Evolutionary conservation across 2,797 vertebrate genomes (phyloP), one percentile per base, ranked within the genome.

Genomic region (Sebastes minor): DNA sequence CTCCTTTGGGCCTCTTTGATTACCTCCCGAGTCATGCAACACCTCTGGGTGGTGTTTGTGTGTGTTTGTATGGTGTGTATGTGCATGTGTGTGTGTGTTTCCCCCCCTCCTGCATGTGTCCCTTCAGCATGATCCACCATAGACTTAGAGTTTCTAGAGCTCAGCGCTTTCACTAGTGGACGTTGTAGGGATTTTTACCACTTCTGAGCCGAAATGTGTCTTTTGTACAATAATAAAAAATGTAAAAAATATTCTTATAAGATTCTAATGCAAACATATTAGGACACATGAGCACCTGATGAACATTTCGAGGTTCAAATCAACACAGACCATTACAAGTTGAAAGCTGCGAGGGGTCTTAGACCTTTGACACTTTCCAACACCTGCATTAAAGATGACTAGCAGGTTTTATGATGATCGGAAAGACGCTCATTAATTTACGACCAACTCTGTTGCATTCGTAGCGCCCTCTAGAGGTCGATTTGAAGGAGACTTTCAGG

Each of bases 1-100:
- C 82, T 89, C 92, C 90, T 90, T 84, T 93, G 91, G 88, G 88
- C 90, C 90, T 95, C 92, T 93, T 91, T 91, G 91, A 92, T 69
- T 87, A 86, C 88, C 87, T 79, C 74, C 73, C 78, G 32, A 70
- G 70, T 83, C 89, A 91, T 82, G 85, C 85, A 86, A 78, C 84
- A 83, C 89, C 86, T 88, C 88, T 90, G 91, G 82, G 84, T 91
- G 91, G 78, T 91, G 86, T 88, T 68, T 92, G 76, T 84, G 86
- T 90, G 81, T 88, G 74, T 91, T 52, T 46, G 69, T 90, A 20
- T 1, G 16, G 46, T 81, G 61, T 64, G 66, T 88, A 67, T 85
- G 73, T 60, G 63, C 49, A 52, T 52, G 49, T n/a, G 46, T 89
- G 63, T 84, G 25, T 69, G 33, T 69, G 55, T 81, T 56, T 73